Conservation (phyloP, 2,888 invertebrate species). For the Caenorhabditis auriculariae region DNA sequence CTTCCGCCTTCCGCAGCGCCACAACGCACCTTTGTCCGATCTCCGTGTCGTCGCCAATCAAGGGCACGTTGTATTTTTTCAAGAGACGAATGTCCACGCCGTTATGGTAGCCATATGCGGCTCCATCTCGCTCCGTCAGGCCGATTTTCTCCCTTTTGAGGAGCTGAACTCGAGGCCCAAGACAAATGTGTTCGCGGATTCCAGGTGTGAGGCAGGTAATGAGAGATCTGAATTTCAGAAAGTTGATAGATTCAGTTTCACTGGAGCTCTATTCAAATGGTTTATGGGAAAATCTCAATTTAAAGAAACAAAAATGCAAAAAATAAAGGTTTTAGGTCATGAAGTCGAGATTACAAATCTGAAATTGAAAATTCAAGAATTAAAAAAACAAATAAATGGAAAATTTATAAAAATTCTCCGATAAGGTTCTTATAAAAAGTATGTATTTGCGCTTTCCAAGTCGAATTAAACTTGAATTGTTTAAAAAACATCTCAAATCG, state of each 20-base stretch:
- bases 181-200: slow-evolving; percentile 40
- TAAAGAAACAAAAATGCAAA: too few relatives aligned
- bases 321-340: too few relatives aligned
- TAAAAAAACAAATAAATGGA: too few relatives aligned
- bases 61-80: slow-evolving; percentile 32
- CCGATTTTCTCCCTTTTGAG: slow-evolving; percentile 38
- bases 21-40: slow-evolving; percentile 35
- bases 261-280: not conserved
- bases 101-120: slow-evolving; percentile 47
- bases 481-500: too few relatives aligned
- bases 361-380: too few relatives aligned
- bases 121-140: slow-evolving; percentile 36
- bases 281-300: too few relatives aligned
- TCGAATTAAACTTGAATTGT: too few relatives aligned
- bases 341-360: too few relatives aligned
- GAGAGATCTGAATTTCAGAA: slow-evolving; percentile 25
- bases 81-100: slow-evolving; percentile 43
- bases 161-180: slow-evolving; percentile 43
- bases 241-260: not conserved
- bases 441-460: too few relatives aligned
- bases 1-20: slow-evolving; percentile 64
- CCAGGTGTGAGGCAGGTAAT: slow-evolving; percentile 47
- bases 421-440: too few relatives aligned
- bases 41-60: slow-evolving; percentile 45
- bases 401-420: too few relatives aligned